Evolutionary conservation across 2,888 invertebrate species (phyloP).

Genomic region (Mamestra brassicae): DNA sequence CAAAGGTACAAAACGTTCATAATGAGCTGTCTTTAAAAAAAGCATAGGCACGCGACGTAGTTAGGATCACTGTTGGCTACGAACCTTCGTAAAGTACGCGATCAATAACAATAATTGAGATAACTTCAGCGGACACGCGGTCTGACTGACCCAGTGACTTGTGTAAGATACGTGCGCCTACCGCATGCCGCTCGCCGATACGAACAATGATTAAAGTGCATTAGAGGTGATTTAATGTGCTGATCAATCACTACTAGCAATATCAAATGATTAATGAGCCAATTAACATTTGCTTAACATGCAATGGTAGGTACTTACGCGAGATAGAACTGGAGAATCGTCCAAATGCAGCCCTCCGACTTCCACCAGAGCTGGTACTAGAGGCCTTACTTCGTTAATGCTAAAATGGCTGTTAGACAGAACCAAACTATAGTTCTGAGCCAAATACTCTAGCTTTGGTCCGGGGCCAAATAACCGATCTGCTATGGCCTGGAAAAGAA

Average conservation of each 20-base stretch:
- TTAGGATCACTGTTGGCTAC: slow-evolving; percentile 30
- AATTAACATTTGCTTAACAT: slow-evolving; percentile 16
- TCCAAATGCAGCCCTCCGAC: slow-evolving; percentile 91
- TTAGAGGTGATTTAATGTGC: slow-evolving; percentile 41
- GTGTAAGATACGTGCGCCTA: slow-evolving; percentile 59
- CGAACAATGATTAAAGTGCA: slow-evolving; percentile 36
- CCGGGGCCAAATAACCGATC: slow-evolving; percentile 88
- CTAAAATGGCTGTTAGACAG: slow-evolving; percentile 91
- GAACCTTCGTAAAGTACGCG: slow-evolving; percentile 11
- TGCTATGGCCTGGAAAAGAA: slow-evolving; percentile 81
- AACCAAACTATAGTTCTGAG: slow-evolving; percentile 89
- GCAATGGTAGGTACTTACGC: slow-evolving; percentile 75
- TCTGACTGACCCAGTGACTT: slow-evolving; percentile 73
- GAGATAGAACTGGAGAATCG: slow-evolving; percentile 82
- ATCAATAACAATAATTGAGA: slow-evolving; percentile 48
- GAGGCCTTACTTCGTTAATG: slow-evolving; percentile 89
- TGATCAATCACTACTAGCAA: slow-evolving; percentile 25
- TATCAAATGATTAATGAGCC: slow-evolving; percentile 17
- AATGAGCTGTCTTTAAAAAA: slow-evolving; percentile 19
- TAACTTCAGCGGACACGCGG: slow-evolving; percentile 56
- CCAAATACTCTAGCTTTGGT: slow-evolving; percentile 83
- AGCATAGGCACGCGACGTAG: background rate
- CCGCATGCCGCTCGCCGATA: slow-evolving; percentile 49
- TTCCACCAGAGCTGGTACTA: slow-evolving; percentile 90
- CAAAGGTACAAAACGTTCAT: slow-evolving; percentile 13